Base-by-base conservation (phyloP, 1,140 invertebrate species). In the Drosophila virilis region DNA sequence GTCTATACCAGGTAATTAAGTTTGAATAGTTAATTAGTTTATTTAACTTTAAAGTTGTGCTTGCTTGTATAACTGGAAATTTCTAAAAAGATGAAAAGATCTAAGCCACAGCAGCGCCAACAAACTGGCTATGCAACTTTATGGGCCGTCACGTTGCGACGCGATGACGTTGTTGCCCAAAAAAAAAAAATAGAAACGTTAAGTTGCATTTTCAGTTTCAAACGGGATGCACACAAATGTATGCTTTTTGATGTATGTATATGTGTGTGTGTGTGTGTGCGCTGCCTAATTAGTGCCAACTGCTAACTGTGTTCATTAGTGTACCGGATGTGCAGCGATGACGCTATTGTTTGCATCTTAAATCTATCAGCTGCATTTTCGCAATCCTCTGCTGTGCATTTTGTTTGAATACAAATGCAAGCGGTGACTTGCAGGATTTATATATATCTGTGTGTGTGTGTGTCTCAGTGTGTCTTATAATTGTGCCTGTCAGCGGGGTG, bases 21-120 rank as follows among this genome's bases (percentile, higher is more conserved):
- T 89, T 77, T 70, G 83, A 88, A 86, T 86, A 74, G 76, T 74
- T 80, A 86, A 86, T 86, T 81, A 83, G 80, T 81, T 80, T 80
- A 79, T 72, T 84, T 84, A 84, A 73, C 68, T 88, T 64, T 75
- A 28, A 76, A 73, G 74, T 72, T 81, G 78, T 52, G 83, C 76
- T 83, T 52, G 83, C 76, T 83, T 88, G 83, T 74, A 88, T 88
- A 88, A 88, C 83, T 88, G 83, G 83, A 88, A 86, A 69, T 89
- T 79, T 88, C 64, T 80, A 77, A 74, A 73, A 73, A 71, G 77
- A 85, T 85, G 82, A 86, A 86, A 86, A 80, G 82, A 85, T 85
- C 82, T 85, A 81, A 83, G 65, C 65, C 81, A 72, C 67, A 62
- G 57, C 57, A 71, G 57, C 57, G 57, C 46, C 67, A 55, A 46